Conservation (phyloP, 2,888 invertebrate genomes). For the Dryocosmus kuriphilus region DNA sequence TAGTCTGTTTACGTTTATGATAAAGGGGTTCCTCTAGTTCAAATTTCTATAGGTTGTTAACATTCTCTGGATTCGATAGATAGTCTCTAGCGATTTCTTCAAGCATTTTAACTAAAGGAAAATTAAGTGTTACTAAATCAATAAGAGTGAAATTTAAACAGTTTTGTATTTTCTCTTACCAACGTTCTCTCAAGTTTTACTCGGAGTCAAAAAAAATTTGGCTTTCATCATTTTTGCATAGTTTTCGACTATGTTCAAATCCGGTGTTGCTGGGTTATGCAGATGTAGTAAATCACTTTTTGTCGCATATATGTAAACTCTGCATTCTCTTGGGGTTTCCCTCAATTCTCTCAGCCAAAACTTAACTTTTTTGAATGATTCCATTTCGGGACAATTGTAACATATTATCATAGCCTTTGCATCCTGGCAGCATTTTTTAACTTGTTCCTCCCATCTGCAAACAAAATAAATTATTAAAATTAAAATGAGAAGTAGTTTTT, state of each 20-base stretch:
- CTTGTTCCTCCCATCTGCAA: slow-evolving; percentile 84
- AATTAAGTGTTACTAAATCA: background rate
- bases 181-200: slow-evolving; percentile 84
- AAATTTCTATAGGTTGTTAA: slow-evolving; percentile 48
- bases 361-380: slow-evolving; percentile 81
- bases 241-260: slow-evolving; percentile 79
- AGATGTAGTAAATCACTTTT: slow-evolving; percentile 80
- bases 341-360: slow-evolving; percentile 85
- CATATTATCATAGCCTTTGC: slow-evolving; percentile 86
- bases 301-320: slow-evolving; percentile 84
- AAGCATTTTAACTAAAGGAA: slow-evolving; percentile 64
- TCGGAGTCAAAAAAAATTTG: slow-evolving; percentile 82
- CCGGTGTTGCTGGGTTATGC: slow-evolving; percentile 74
- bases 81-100: slow-evolving; percentile 64
- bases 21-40: background rate
- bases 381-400: slow-evolving; percentile 81
- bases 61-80: slow-evolving; percentile 57
- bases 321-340: slow-evolving; percentile 83
- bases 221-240: slow-evolving; percentile 81
- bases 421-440: slow-evolving; percentile 84
- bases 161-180: slow-evolving; percentile 78
- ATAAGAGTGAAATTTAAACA: slow-evolving; percentile 43
- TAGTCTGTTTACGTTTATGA: background rate
- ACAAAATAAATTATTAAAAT: too few species aligned
- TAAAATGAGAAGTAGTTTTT: too few species aligned